Evolutionary conservation across 1,140 invertebrate genomes (phyloP).

Genomic region (Triops cancriformis): DNA sequence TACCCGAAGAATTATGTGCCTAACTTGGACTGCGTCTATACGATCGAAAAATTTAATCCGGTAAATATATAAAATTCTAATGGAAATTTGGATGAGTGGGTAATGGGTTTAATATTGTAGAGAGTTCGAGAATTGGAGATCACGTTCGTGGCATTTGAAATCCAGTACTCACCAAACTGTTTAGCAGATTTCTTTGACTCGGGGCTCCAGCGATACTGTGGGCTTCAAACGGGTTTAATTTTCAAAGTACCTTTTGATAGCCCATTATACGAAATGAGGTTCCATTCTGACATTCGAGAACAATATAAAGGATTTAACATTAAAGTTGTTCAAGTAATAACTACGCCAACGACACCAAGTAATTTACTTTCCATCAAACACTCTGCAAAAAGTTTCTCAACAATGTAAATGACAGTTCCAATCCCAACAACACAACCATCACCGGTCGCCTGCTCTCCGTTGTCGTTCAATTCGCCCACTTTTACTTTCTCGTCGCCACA

Average conservation of each 20-base stretch:
- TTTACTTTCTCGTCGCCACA: constrained; percentile 27
- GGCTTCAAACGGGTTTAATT: constrained; percentile 23
- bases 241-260: constrained; percentile 23
- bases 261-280: constrained; percentile 7
- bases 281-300: constrained; percentile 21
- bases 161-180: constrained; percentile 22
- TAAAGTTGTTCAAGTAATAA: constrained; percentile 16
- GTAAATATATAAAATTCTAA: constrained; percentile 9
- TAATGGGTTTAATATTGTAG: background rate
- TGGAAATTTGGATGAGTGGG: background rate
- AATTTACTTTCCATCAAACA: background rate
- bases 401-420: background rate
- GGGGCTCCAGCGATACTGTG: constrained; percentile 20
- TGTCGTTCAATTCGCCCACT: constrained; percentile 24
- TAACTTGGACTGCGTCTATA: constrained; percentile 27
- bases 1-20: constrained; percentile 25
- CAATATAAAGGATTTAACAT: constrained; percentile 26
- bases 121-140: constrained; percentile 22
- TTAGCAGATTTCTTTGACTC: constrained; percentile 25
- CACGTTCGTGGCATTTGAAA: constrained; percentile 23
- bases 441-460: background rate
- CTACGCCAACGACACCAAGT: constrained; percentile 17
- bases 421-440: constrained; percentile 23
- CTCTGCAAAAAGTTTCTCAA: background rate
- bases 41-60: constrained; percentile 21